Base-by-base conservation (phyloP, 2,797 vertebrate species). In the Typhlichthys subterraneus region DNA sequence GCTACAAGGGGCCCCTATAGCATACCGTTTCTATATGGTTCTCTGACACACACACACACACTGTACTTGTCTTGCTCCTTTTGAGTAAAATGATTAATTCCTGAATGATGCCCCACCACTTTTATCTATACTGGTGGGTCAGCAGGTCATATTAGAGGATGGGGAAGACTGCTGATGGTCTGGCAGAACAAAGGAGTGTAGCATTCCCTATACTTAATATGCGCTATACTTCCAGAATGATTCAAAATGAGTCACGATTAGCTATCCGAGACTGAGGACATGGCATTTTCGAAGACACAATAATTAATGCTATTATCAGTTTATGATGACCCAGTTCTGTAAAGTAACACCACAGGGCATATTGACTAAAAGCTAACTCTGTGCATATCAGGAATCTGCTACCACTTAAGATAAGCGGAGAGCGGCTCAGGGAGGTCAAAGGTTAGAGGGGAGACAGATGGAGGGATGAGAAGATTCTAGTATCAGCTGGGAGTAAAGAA, bases 381-480 rank as follows among this genome's bases (percentile, higher is more conserved):
- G 23, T 56, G 15, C 9, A 57, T 56, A 2, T 53, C 58, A 42
- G 8, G 29, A 61, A 57, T 59, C 12, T 53, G 61, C 53, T 65
- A 17, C 59, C 38, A 8, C 52, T 67, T 33, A 15, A 46, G 50
- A 67, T 53, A 64, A 70, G 57, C 72, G 75, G 60, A 45, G 33
- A 2, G 47, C 66, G 53, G 9, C 23, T 3, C 63, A 12, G 69
- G 73, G 5, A 46, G 71, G 78, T 72, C 73, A 83, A 77, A 87
- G 82, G 76, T 81, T 15, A 57, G 0, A 53, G 71, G 59, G 67
- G 70, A 67, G 69, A 57, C 55, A 70, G 73, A 73, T 74, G 72
- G 70, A 67, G 56, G 74, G 61, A 65, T 57, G 15, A 45, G 61
- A 57, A 15, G 60, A 66, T 14, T 10, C 14, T 23, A 61, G 57